Evolutionary conservation across 2,888 invertebrate genomes (phyloP), one percentile per base, ranked within the genome.

Genomic region (Latheticus oryzae): DNA sequence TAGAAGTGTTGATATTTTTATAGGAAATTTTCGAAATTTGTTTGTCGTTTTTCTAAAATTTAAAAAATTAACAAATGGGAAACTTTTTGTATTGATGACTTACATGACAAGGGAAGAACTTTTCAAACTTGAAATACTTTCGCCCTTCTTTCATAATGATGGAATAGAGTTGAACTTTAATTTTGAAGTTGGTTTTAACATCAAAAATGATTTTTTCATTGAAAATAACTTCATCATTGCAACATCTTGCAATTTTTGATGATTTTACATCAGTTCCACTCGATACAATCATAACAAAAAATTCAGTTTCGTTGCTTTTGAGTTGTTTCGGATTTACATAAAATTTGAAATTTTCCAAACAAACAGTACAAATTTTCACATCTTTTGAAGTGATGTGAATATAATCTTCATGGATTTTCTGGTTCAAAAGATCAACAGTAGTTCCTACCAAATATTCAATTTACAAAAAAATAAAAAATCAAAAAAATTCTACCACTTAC

Each of bases 1-100:
- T 63, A 1, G 37, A 24, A 0, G 68, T 69, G 33, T 66, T 62
- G 2, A 66, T 45, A 33, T 72, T 65, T 40, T 71, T 64, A 52
- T 67, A 54, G 23, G 23, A 38, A 7, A 47, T 4, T 33, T 47
- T 47, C n/a, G 7, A 35, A 4, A 28, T 26, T 3, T 9, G n/a
- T 13, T 8, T 33, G 33, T 33, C 1, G n/a, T 11, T 3, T 4
- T 33, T 35, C 33, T 47, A 15, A 11, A 28, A 43, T 11, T 5
- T 21, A 37, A 21, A 37, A 9, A 19, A 1, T n/a, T 3, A 3
- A 26, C 3, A 24, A 24, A 24, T 24, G 3, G 24, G 2, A 24
- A 24, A 28, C 1, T 5, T 28, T 28, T 5, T 19, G n/a, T 5
- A 19, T 5, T 19, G 3, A 3, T 5, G 28, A 28, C 28, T 28